These are phyloP conservation scores for Rafetus swinhoei DNA, from an alignment of 2,113 vertebrate genomes.

Conservation along the genomic window DNA sequence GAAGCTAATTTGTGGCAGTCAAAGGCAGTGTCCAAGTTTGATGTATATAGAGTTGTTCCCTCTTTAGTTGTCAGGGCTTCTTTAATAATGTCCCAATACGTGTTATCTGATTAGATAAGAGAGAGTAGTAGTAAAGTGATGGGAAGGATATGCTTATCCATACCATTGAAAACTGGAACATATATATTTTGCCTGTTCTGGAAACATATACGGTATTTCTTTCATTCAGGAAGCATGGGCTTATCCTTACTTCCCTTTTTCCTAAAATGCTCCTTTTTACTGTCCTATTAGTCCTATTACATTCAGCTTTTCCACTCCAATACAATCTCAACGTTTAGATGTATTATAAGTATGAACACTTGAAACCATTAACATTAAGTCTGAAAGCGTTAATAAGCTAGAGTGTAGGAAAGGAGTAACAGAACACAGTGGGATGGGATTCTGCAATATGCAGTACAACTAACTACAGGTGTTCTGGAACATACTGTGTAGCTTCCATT, in stretches of 20 bases:
- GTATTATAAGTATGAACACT: neutral
- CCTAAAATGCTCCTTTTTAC: neutral
- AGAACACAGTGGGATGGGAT: neutral
- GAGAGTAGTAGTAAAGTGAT: neutral
- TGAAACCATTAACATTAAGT: neutral
- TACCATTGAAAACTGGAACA: rapidly evolving
- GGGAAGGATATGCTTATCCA: neutral
- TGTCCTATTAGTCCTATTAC: neutral
- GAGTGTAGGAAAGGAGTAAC: neutral
- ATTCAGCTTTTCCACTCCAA: neutral
- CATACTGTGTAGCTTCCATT: neutral
- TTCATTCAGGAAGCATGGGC: rapidly evolving
- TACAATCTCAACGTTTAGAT: neutral
- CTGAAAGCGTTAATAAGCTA: neutral
- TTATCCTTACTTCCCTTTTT: neutral
- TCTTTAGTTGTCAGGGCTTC: neutral
- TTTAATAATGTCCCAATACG: neutral
- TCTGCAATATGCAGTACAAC: neutral
- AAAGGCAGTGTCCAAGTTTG: neutral
- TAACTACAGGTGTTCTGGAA: neutral
- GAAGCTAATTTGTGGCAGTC: neutral
- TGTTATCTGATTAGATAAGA: neutral
- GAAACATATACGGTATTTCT: neutral
- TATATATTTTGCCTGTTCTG: neutral
- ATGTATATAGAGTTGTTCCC: neutral